Evolutionary conservation across 1,140 invertebrate genomes (phyloP), one percentile per base, ranked within the genome.

Genomic region (Oscheius sp.): DNA sequence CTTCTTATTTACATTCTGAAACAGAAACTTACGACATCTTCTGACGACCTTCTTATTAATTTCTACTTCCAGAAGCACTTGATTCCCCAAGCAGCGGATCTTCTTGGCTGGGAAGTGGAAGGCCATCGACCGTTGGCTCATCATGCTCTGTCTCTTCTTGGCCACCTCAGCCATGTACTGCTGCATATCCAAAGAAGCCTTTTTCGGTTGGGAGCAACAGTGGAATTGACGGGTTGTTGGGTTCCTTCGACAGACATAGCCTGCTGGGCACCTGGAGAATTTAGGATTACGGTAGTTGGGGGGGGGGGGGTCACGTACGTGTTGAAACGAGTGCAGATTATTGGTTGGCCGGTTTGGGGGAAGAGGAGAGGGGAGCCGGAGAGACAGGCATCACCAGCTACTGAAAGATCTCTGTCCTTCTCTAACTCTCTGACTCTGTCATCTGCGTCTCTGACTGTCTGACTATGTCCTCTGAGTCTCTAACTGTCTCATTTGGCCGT

Each of bases 21-120:
- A 35, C 20, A 26, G 20, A 45, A 0, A 72, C 70, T 69, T 68
- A 74, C 72, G 68, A 68, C 73, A 75, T 74, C 64, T 49, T 75
- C 55, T 73, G 29, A 73, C 59, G 32, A 45, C 23, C 35, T 75
- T 71, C 18, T 65, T 42, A 34, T 72, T 63, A 13, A 63, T 38
- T 46, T 63, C 52, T 15, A 55, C 32, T 63, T 75, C 73, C 15
- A 75, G 31, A 3, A 73, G 34, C 2, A 75, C 73, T 59, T 75
- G 62, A 29, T 75, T 75, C 10, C 72, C 74, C 10, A 70, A 70
- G 45, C 73, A 75, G 2, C 28, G 68, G 15, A 18, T 75, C 31
- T 34, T 62, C 32, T 32, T 28, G 20, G 28, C 34, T 4, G 3
- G 28, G 1, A 26, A 58, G 18, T 46, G 58, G 32, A n/a, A 28